Conservation (phyloP, 2,888 invertebrate genomes). For the Caenorhabditis sp. region DNA sequence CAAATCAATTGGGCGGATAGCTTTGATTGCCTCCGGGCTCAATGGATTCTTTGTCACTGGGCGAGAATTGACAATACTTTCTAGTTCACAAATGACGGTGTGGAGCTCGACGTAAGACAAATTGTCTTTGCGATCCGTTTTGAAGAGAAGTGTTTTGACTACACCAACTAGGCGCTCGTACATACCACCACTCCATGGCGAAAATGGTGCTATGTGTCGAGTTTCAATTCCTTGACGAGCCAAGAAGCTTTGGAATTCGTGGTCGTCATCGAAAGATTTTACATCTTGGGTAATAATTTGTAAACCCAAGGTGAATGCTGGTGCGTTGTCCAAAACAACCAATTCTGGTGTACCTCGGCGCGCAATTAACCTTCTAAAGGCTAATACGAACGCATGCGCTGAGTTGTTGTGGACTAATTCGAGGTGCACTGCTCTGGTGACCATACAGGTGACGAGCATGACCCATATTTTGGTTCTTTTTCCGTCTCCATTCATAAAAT, state of each 20-base stretch:
- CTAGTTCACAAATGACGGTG: not conserved
- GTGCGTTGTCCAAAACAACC: constrained; percentile 14
- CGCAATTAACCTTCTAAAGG: constrained; percentile 11
- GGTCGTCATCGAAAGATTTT: too few relatives aligned
- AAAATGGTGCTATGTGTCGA: not conserved
- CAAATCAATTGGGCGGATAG: not conserved
- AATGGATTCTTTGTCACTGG: not conserved
- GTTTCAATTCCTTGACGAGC: too few relatives aligned
- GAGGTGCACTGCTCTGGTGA: constrained; percentile 15
- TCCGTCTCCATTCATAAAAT: not conserved
- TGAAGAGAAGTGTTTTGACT: not conserved
- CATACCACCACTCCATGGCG: not conserved
- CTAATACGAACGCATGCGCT: constrained; percentile 10
- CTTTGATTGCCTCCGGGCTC: not conserved
- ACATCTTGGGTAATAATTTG: too few relatives aligned
- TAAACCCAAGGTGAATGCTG: constrained; percentile 8
- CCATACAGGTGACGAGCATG: constrained; percentile 10
- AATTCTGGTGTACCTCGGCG: constrained; percentile 18
- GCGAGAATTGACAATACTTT: not conserved
- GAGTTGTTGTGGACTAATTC: constrained; percentile 13
- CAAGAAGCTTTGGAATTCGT: too few relatives aligned
- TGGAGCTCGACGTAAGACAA: not conserved
- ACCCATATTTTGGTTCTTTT: constrained; percentile 9
- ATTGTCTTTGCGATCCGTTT: not conserved
- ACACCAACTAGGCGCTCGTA: not conserved